Base-by-base conservation (phyloP, 2,113 vertebrate species). In the Galeopterus variegatus region DNA sequence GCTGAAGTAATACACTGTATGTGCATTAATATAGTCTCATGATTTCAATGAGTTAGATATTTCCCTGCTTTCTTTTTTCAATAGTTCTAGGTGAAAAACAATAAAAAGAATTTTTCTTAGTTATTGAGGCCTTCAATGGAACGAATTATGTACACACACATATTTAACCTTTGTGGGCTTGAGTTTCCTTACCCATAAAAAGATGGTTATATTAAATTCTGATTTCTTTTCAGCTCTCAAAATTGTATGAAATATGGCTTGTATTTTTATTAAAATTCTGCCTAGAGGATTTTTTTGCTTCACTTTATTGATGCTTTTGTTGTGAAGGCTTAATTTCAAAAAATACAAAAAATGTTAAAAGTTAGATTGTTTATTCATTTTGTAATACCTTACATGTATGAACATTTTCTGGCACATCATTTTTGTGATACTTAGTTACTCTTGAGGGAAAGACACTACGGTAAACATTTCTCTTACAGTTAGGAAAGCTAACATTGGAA, bases 301-400 rank as follows among this genome's bases (percentile, higher is more conserved):
- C 11, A 36, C 80, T 94, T 92, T 3, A 23, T 91, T 80, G 1
- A 72, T 45, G 21, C 41, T 92, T 84, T 77, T 65, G 23, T 82
- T 89, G 21, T 54, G 85, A 96, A 92, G 52, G 6, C 17, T 87
- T 92, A 64, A 19, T 94, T 92, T 92, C 13, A 89, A 31, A 86
- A 80, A 64, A 88, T 67, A 60, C 0, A 84, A 33, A 3, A 70
- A 62, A 45, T 58, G 21, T 54, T 84, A 80, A n/a, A 79, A 56
- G n/a, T 82, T 64, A 48, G 17, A 69, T 12, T 76, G 56, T 54
- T 73, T 8, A 65, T 94, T 96, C 8, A 90, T 15, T 8, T 1
- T 67, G 19, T 54, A 45, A 50, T 89, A 60, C 13, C 45, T 90
- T 79, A 75, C 5, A 67, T 82, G 33, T 54, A 24, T 60, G 70